Evolutionary conservation across 92 coral and sea anemone genomes (phyloP).

Genomic region (Porites evermanni): DNA sequence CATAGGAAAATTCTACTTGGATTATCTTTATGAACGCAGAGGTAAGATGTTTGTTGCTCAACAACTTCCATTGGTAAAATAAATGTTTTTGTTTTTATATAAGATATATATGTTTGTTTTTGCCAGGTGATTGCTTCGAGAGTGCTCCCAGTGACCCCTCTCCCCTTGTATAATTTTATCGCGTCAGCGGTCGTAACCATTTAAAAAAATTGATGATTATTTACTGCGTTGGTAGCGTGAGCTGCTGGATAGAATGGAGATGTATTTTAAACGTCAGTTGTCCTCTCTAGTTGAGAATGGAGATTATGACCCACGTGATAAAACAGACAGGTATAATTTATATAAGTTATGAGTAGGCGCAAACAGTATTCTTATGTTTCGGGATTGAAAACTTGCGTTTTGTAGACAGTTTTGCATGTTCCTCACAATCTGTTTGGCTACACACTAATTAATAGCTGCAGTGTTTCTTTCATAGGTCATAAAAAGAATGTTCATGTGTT

Average conservation of each 20-base stretch:
- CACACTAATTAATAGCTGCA: too few species aligned
- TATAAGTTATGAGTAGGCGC: too few species aligned
- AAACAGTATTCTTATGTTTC: not conserved
- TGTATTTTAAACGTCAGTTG: conserved; percentile 63
- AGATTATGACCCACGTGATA: conserved; percentile 47
- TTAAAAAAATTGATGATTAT: too few species aligned
- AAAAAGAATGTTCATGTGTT: too few species aligned
- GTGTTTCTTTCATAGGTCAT: too few species aligned
- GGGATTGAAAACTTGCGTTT: not conserved
- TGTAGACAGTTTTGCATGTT: too few species aligned
- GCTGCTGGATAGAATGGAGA: conserved; percentile 73
- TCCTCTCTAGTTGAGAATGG: conserved; percentile 72
- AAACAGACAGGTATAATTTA: conserved; percentile 13
- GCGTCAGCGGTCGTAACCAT: too few species aligned
- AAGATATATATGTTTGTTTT: not conserved
- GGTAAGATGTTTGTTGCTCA: conserved; percentile 23
- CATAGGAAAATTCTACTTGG: conserved; percentile 71
- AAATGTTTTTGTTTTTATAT: conserved; percentile 4
- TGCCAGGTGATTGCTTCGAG: not conserved
- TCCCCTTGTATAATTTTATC: too few species aligned
- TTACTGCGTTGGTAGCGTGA: conserved; percentile 66
- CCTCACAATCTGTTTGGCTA: too few species aligned
- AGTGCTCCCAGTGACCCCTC: too few species aligned
- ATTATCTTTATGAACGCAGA: conserved; percentile 64
- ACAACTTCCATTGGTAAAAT: too few species aligned